Conservation (phyloP, 1,140 invertebrate species). For the Rhyzopertha dominica region DNA sequence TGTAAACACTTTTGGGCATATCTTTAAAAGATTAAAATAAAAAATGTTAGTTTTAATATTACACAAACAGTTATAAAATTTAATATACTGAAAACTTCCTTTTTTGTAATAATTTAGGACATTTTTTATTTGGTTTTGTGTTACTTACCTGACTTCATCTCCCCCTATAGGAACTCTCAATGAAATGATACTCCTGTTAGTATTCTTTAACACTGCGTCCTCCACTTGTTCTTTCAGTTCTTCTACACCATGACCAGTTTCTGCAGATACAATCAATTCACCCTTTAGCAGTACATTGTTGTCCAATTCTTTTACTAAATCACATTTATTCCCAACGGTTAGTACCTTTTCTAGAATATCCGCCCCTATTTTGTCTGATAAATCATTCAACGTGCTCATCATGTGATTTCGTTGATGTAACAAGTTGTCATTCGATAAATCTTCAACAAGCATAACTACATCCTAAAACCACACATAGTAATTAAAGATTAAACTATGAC, state of each 20-base stretch:
- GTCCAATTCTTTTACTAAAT: constrained; percentile 48
- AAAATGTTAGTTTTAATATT: not conserved
- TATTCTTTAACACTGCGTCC: constrained; percentile 51
- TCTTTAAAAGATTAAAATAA: constrained; percentile 3
- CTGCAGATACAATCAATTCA: constrained; percentile 50
- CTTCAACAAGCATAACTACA: constrained; percentile 76
- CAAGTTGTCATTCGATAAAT: constrained; percentile 75
- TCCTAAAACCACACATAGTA: constrained; percentile 54
- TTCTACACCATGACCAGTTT: constrained; percentile 51
- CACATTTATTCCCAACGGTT: constrained; percentile 79
- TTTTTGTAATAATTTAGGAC: too few species aligned
- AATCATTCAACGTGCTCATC: constrained; percentile 56
- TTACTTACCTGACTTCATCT: constrained; percentile 44
- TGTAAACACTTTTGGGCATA: not conserved
- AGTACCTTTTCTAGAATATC: constrained; percentile 59
- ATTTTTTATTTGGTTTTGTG: too few species aligned
- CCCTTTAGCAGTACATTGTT: constrained; percentile 34
- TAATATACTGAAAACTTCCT: too few species aligned
- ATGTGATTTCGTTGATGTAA: constrained; percentile 68
- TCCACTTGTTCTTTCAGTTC: constrained; percentile 54
- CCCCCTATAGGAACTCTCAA: constrained; percentile 59
- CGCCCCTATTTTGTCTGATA: constrained; percentile 51
- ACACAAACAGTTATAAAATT: not conserved
- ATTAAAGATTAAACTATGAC: constrained; percentile 7
- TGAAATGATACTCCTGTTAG: constrained; percentile 50